A percentile compares a stretch with the other conserved stretches of the same genome.
These are phyloP conservation scores for Cydia splendana DNA, from an alignment of 1,140 invertebrate species.

Conservation along the genomic window DNA sequence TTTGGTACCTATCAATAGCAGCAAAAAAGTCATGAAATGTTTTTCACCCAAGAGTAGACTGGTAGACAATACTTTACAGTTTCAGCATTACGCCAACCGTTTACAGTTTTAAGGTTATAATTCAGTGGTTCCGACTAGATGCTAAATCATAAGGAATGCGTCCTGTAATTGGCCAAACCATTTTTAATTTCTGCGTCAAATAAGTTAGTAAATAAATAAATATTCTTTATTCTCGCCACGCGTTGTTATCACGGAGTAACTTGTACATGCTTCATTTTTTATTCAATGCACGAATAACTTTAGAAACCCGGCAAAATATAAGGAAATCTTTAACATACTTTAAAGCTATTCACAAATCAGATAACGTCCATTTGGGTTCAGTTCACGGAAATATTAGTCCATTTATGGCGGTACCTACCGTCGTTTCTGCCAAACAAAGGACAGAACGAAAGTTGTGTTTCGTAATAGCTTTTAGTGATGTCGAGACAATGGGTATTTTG, in stretches of 20 bases:
- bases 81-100: too few relatives aligned
- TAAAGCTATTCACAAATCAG: slow-evolving; percentile 1
- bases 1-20: too few relatives aligned
- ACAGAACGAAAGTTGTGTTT: slow-evolving; percentile 3
- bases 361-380: slow-evolving; percentile 16
- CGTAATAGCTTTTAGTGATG: slow-evolving; percentile 17
- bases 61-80: too few relatives aligned
- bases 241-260: neutral
- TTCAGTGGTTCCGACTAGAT: too few relatives aligned
- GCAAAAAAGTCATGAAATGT: too few relatives aligned
- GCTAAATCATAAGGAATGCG: too few relatives aligned
- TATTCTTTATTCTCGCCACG: neutral
- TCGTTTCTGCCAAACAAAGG: slow-evolving; percentile 22
- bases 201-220: too few relatives aligned
- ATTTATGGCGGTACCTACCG: neutral
- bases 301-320: neutral
- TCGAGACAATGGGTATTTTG: slow-evolving; percentile 1
- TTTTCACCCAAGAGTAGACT: too few relatives aligned
- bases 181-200: too few relatives aligned
- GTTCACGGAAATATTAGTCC: slow-evolving; percentile 22
- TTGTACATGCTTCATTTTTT: neutral
- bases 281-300: slow-evolving; percentile 13
- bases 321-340: neutral
- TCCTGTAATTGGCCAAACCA: too few relatives aligned
- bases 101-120: too few relatives aligned